Evolutionary conservation across 2,888 invertebrate species (phyloP).

Genomic region (Erebia epiphron): DNA sequence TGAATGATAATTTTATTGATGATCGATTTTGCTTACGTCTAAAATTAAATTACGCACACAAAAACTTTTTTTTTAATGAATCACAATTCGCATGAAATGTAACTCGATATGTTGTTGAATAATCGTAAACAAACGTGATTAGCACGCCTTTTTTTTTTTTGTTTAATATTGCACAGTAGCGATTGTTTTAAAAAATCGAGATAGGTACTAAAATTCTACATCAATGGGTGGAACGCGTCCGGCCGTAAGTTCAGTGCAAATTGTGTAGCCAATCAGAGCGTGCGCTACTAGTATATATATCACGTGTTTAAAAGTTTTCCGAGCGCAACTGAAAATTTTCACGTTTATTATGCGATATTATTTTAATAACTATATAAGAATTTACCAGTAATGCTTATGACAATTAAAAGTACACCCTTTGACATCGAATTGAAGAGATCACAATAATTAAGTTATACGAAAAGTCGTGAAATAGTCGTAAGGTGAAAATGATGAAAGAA

Average conservation of each 20-base stretch:
- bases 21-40: conserved; percentile 7
- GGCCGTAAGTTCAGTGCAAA: conserved; percentile 51
- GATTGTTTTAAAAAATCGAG: conserved; percentile 34
- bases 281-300: conserved; percentile 47
- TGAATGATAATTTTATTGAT: neutral
- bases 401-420: neutral
- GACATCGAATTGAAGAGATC: neutral
- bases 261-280: conserved; percentile 52
- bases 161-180: conserved; percentile 23
- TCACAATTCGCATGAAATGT: conserved; percentile 1
- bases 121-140: conserved; percentile 9
- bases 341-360: neutral
- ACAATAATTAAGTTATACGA: neutral
- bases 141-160: conserved; percentile 14
- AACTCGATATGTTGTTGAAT: neutral
- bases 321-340: conserved; percentile 36
- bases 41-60: conserved; percentile 1
- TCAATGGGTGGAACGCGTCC: conserved; percentile 40
- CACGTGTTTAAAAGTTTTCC: conserved; percentile 35
- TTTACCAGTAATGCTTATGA: neutral
- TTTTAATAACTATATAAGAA: neutral
- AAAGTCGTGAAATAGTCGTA: neutral
- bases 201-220: too few species aligned
- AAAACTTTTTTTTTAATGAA: conserved; percentile 5
- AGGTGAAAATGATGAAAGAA: conserved; percentile 1